Conservation (phyloP, 2,888 invertebrate species). For the Melitaea athalia region DNA sequence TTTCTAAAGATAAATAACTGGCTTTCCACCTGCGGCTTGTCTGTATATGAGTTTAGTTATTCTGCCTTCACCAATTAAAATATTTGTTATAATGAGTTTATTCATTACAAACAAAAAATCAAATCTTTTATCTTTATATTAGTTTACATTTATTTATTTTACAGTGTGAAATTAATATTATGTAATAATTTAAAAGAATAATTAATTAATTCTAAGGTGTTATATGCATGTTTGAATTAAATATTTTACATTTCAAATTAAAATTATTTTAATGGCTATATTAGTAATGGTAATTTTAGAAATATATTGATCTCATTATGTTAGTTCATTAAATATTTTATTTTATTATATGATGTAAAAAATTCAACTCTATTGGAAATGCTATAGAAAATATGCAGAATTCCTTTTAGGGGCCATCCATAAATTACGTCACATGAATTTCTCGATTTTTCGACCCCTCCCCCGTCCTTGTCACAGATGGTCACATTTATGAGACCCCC, state of each 20-base stretch:
- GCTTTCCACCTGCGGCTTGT: too few species aligned
- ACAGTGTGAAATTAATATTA: neutral
- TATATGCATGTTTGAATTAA: neutral
- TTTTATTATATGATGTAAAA: neutral
- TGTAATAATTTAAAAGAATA: neutral
- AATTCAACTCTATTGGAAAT: neutral
- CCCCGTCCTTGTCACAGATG: too few species aligned
- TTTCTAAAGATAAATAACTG: too few species aligned
- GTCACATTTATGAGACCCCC: too few species aligned
- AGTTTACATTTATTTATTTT: neutral
- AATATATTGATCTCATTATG: conserved; percentile 1
- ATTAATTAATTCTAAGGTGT: neutral
- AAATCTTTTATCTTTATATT: too few species aligned
- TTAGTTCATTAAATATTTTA: neutral
- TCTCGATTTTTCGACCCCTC: too few species aligned
- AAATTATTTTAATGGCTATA: neutral
- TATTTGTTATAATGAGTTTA: too few species aligned
- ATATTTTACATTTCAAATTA: neutral
- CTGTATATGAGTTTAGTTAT: too few species aligned
- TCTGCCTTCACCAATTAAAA: too few species aligned
- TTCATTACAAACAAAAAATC: too few species aligned
- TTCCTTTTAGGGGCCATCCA: neutral
- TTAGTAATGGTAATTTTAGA: neutral
- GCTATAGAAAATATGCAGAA: neutral
- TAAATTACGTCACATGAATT: too few species aligned